Evolutionary conservation across 2,888 invertebrate genomes (phyloP), one percentile per base, ranked within the genome.

Genomic region (Odontocolon sp.): DNA sequence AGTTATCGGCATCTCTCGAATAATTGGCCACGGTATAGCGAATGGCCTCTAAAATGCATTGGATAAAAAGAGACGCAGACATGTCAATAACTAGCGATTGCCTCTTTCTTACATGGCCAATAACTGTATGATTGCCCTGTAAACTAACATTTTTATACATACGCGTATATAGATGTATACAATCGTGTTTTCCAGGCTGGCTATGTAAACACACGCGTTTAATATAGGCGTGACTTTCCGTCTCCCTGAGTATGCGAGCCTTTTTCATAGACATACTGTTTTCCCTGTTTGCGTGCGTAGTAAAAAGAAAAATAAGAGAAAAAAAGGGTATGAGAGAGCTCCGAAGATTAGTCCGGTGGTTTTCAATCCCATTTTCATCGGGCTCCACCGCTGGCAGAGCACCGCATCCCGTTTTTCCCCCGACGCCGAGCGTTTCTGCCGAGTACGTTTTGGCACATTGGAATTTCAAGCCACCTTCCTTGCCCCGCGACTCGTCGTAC

Each of bases 301-400:
- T 52, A 21, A 69, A 52, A 66, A 54, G 77, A 59, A 54, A 52
- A 38, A 47, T 28, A 56, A 78, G 33, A 31, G n/a, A n/a, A n/a
- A n/a, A n/a, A n/a, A n/a, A n/a, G n/a, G n/a, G n/a, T n/a, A n/a
- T n/a, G n/a, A n/a, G n/a, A 52, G 59, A 81, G 81, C 18, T 31
- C 2, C 31, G 83, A 79, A 88, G 88, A 90, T 89, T 90, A 90
- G 88, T 86, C 84, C 86, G 85, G 87, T 81, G 89, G 88, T 90
- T 90, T 89, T 87, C 89, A 89, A 88, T 89, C 89, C 87, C 89
- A 89, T 89, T 90, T 89, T 89, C 89, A 89, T 88, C 87, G 88
- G 83, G 81, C 75, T 31, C 26, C 26, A 11, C 50, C 26, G 50
- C 21, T 6, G 50, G 47, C 5, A 2, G 50, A 78, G 74, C 80